phyloP scores from a whole-genome alignment of 1,140 invertebrate species.

The Hydropsyche tenuis region DNA sequence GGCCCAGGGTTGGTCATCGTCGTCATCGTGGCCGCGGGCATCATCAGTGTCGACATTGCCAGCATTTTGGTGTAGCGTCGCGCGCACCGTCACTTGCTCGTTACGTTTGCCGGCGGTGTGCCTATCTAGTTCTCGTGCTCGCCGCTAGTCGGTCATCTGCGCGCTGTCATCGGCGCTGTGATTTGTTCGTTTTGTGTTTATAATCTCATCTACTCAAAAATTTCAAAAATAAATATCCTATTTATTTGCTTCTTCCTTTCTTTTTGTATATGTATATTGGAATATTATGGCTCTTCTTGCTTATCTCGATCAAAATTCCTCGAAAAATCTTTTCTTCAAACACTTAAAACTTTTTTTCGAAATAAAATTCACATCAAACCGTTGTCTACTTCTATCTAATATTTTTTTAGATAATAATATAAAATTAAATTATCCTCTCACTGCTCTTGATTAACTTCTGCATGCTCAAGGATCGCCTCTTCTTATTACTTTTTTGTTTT shows the following conservation, averaged over 20 bases:
- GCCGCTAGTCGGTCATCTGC: background rate
- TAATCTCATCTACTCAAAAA: too few species aligned
- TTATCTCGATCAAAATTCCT: constrained; percentile 34
- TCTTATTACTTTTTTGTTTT: background rate
- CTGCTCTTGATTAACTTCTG: background rate
- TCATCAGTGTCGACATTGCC: constrained; percentile 70
- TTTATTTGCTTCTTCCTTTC: too few species aligned
- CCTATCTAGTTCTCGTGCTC: background rate
- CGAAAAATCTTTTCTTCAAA: constrained; percentile 39
- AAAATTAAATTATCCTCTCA: constrained; percentile 25
- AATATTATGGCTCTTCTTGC: background rate
- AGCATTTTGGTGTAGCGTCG: constrained; percentile 62
- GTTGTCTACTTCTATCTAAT: constrained; percentile 31
- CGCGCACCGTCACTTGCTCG: too few species aligned
- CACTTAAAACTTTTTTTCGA: constrained; percentile 40
- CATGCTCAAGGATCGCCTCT: background rate
- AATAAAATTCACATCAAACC: constrained; percentile 47
- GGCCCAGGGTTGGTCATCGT: constrained; percentile 67
- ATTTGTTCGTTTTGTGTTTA: too few species aligned
- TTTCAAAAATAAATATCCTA: constrained; percentile 34
- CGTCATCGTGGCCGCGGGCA: constrained; percentile 67
- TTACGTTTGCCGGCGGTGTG: too few species aligned
- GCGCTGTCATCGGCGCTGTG: background rate
- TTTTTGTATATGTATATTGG: constrained; percentile 3
- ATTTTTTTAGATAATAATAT: constrained; percentile 23